A percentile compares a stretch with the other conserved stretches of the same genome.
These are phyloP conservation scores for Sebastes minor DNA, from an alignment of 2,797 vertebrate genomes.

Conservation along the genomic window DNA sequence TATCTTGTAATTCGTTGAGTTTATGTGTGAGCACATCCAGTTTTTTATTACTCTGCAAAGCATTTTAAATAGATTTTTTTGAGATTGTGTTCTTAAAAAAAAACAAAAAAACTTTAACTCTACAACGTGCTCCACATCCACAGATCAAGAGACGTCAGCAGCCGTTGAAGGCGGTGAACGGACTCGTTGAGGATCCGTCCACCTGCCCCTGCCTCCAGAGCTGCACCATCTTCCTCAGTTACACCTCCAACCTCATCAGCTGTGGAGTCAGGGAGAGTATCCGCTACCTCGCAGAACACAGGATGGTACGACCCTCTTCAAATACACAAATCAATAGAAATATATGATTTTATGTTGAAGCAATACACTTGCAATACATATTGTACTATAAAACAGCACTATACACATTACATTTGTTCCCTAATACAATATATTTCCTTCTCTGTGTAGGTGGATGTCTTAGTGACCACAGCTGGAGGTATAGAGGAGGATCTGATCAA, in stretches of 20 bases:
- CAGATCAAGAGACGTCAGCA: constrained; percentile 85
- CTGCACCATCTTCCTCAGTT: constrained; percentile 89
- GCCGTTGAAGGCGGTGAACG: constrained; percentile 61
- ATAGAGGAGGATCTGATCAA: constrained; percentile 91
- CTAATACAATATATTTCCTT: not conserved
- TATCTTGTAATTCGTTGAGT: too few species aligned
- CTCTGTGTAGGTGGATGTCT: constrained; percentile 84
- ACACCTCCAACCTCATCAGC: constrained; percentile 90
- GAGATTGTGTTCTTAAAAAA: not conserved
- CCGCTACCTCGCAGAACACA: constrained; percentile 85
- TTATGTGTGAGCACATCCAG: too few species aligned
- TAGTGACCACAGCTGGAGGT: constrained; percentile 88
- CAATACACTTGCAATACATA: not conserved
- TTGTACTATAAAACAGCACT: not conserved
- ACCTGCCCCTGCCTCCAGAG: constrained; percentile 52
- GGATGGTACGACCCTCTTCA: constrained; percentile 76
- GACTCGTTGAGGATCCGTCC: constrained; percentile 26
- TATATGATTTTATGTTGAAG: too few species aligned
- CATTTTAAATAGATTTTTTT: not conserved
- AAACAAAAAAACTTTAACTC: not conserved
- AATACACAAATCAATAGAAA: not conserved
- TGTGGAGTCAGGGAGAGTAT: constrained; percentile 86
- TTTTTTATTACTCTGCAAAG: too few species aligned
- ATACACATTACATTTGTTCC: not conserved
- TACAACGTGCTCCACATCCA: not conserved